These are phyloP conservation scores for Aramus guarauna DNA, from an alignment of 2,113 vertebrate genomes.

Conservation along the genomic window DNA sequence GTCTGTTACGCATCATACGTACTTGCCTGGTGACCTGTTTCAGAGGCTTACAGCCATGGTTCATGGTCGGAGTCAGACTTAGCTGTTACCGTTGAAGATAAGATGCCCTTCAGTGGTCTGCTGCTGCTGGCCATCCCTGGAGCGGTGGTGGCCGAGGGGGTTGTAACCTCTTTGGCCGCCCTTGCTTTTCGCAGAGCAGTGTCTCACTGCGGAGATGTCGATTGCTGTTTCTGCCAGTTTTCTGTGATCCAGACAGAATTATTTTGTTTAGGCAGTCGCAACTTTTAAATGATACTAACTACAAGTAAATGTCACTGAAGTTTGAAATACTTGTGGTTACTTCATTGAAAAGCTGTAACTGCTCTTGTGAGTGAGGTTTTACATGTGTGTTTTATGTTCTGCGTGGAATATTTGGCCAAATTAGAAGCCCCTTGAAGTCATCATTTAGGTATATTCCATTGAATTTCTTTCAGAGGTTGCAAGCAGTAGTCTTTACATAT, in stretches of 20 bases:
- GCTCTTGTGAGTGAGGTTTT: not conserved
- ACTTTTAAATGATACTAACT: not conserved
- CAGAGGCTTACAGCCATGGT: not conserved
- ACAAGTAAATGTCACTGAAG: not conserved
- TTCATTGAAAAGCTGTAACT: not conserved
- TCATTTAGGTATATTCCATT: not conserved
- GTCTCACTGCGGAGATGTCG: not conserved
- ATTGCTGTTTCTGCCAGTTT: not conserved
- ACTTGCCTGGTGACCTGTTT: not conserved
- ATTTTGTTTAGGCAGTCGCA: not conserved
- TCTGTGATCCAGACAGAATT: not conserved
- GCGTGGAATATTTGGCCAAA: not conserved
- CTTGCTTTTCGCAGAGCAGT: not conserved
- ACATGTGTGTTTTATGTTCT: not conserved
- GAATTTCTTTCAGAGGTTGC: not conserved
- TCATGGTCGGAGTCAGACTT: not conserved
- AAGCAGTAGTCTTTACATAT: not conserved
- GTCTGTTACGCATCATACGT: not conserved
- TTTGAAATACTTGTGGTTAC: not conserved
- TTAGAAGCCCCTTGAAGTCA: not conserved
- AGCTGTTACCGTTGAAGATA: not conserved
- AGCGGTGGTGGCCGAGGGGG: not conserved
- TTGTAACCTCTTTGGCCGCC: not conserved
- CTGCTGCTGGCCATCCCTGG: not conserved
- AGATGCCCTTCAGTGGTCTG: not conserved